Evolutionary conservation across 2,797 vertebrate species (phyloP), one percentile per base, ranked within the genome.

Genomic region (Betta splendens): DNA sequence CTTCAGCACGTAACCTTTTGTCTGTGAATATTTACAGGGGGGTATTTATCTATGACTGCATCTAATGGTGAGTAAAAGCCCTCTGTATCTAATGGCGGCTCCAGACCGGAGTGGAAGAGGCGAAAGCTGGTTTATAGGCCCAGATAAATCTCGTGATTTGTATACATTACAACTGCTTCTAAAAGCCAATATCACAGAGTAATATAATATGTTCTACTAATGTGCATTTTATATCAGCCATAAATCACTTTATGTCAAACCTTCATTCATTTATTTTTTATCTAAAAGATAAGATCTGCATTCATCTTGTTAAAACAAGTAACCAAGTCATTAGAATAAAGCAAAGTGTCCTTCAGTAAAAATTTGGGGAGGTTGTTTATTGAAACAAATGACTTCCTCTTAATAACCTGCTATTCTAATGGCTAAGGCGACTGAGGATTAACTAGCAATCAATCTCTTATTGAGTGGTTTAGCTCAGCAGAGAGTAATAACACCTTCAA

Each of bases 391-490:
- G 57, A 73, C 61, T 77, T 48, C 47, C 37, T 62, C 70, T 61
- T 84, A 86, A 88, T 87, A 86, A 82, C 75, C 69, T 45, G 50
- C 50, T 16, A 22, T 58, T 58, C 71, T 85, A 88, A 90, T 89
- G 80, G 85, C 75, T 64, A 59, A 75, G 69, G 85, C 72, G 73
- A 81, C 66, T 45, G 63, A 71, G 55, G 50, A 84, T 87, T 82
- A 83, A 75, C 67, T 64, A 57, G 78, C 51, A 80, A 85, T 89
- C 87, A 86, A 84, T 89, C 73, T 81, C 53, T 46, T 58, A 77
- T 79, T 72, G 66, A 63, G 77, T 55, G 57, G 62, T 85, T 78
- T 75, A 55, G 76, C 53, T 63, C 65, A 69, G 64, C 46, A 45
- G 63, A 83, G 77, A 87, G 63, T 75, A 88, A 87, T 85, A 74